These are phyloP conservation scores for Platyura marginata DNA, from an alignment of 1,140 invertebrate genomes.

Conservation along the genomic window DNA sequence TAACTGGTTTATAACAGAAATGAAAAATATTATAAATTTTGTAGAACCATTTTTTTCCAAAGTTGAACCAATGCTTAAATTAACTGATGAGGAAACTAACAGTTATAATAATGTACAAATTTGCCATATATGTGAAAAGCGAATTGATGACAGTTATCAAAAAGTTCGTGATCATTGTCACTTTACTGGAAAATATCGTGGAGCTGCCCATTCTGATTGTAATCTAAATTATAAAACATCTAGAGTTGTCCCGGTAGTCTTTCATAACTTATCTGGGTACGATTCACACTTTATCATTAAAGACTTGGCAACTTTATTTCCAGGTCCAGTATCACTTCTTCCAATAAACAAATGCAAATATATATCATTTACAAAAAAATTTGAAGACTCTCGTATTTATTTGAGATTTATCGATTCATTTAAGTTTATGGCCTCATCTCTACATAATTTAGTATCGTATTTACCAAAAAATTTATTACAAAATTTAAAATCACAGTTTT, in stretches of 20 bases:
- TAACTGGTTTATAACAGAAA: too few relatives aligned
- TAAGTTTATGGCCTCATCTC: too few relatives aligned
- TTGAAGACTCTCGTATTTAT: conserved; percentile 6
- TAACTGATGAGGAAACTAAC: neutral
- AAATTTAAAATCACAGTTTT: too few relatives aligned
- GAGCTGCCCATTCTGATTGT: conserved; percentile 12
- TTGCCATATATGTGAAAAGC: neutral
- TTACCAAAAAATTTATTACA: too few relatives aligned
- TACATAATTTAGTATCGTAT: too few relatives aligned
- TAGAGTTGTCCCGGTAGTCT: conserved; percentile 15
- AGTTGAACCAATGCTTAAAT: neutral
- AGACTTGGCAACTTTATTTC: conserved; percentile 3
- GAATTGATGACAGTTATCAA: neutral
- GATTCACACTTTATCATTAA: neutral
- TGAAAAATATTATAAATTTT: too few relatives aligned
- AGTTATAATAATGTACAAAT: neutral
- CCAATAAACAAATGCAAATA: conserved; percentile 20
- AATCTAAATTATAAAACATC: conserved; percentile 13
- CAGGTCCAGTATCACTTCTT: conserved; percentile 6
- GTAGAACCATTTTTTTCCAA: neutral
- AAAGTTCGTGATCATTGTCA: conserved; percentile 14
- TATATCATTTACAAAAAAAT: conserved; percentile 10
- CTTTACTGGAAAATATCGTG: conserved; percentile 11
- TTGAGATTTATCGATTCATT: conserved; percentile 17
- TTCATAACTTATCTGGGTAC: conserved; percentile 10